These are phyloP conservation scores for Nasonia vitripennis DNA, from an alignment of 1,140 invertebrate species.

Conservation along the genomic window DNA sequence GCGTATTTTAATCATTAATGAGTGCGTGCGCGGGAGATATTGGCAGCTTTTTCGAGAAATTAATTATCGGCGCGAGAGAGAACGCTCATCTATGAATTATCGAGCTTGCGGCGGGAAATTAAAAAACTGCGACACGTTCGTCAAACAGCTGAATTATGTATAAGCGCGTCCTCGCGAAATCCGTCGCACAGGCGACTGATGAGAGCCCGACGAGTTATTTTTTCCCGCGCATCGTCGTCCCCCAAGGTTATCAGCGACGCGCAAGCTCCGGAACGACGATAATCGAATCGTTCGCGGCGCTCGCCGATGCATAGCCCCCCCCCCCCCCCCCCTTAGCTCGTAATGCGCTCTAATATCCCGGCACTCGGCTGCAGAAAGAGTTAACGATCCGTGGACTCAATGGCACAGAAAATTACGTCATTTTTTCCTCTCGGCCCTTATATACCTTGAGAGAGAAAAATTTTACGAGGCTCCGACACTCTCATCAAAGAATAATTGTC, in stretches of 20 bases:
- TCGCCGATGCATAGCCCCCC: neutral
- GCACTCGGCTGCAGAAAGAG: neutral
- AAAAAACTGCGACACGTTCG: too few relatives aligned
- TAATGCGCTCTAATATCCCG: neutral
- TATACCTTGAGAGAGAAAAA: neutral
- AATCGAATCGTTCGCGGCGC: neutral
- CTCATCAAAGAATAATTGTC: neutral
- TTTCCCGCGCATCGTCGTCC: neutral
- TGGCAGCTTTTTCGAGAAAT: too few relatives aligned
- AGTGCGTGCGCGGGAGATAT: neutral
- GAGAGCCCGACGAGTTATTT: neutral
- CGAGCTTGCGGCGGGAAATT: too few relatives aligned
- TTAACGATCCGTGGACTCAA: constrained; percentile 9
- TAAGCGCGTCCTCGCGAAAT: neutral
- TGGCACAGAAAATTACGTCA: constrained; percentile 12
- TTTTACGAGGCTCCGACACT: neutral
- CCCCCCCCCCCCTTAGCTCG: too few relatives aligned
- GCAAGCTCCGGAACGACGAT: neutral
- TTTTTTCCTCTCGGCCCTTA: neutral
- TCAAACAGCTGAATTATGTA: neutral
- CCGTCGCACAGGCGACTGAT: neutral
- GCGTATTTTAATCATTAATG: neutral
- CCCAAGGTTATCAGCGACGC: neutral
- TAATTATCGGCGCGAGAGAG: too few relatives aligned
- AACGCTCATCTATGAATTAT: too few relatives aligned